These are phyloP conservation scores for Dolichoris vasculosae DNA, from an alignment of 1,140 invertebrate genomes.

Conservation along the genomic window DNA sequence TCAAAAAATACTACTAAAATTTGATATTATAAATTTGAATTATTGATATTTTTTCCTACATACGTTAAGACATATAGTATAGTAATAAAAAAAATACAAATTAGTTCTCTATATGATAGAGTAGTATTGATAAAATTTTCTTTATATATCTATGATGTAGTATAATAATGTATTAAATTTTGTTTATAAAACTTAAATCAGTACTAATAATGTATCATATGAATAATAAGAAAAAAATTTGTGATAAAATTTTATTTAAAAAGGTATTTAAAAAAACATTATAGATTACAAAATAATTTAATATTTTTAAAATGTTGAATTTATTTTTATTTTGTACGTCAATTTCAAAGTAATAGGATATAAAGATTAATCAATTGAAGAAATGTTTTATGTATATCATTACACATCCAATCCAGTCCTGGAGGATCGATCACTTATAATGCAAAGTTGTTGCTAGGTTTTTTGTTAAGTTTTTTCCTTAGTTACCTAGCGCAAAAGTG, in stretches of 20 bases:
- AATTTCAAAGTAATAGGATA: neutral
- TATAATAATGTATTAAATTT: neutral
- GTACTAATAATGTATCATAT: too few relatives aligned
- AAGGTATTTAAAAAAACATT: neutral
- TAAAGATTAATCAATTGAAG: neutral
- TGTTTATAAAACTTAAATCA: too few relatives aligned
- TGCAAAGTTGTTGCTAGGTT: neutral
- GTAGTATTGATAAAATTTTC: neutral
- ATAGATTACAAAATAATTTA: neutral
- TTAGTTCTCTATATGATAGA: neutral
- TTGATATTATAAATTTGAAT: too few relatives aligned
- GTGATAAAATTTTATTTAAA: neutral
- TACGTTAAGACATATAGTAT: neutral
- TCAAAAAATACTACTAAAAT: neutral
- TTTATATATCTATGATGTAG: neutral
- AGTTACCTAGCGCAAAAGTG: conserved; percentile 58
- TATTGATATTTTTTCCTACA: neutral
- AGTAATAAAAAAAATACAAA: neutral
- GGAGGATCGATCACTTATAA: neutral
- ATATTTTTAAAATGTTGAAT: neutral
- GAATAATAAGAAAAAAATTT: too few relatives aligned
- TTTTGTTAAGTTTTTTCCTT: conserved; percentile 23
- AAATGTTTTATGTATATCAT: neutral
- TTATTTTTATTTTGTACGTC: neutral
- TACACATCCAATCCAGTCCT: neutral